Evolutionary conservation across 1,140 invertebrate genomes (phyloP).

Genomic region (Camponotus vicinus): DNA sequence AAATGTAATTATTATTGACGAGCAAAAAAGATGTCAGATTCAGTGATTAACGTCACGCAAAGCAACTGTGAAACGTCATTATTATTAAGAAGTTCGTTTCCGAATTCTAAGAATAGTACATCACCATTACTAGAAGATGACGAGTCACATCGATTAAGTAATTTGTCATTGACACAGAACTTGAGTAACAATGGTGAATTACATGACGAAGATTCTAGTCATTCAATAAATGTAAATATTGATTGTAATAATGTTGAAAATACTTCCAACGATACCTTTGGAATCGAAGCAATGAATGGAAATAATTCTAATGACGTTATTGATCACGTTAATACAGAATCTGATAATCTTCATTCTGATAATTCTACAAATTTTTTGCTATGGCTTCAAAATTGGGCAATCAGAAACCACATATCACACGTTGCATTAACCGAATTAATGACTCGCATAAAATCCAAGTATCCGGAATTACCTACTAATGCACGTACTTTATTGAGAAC

Average conservation of each 20-base stretch:
- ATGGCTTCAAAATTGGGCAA: slow-evolving; percentile 7
- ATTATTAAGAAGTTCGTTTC: slow-evolving; percentile 16
- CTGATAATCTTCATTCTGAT: not conserved
- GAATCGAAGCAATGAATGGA: not conserved
- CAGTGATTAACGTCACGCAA: not conserved
- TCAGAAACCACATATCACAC: not conserved
- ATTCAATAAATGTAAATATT: slow-evolving; percentile 13
- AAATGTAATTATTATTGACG: not conserved
- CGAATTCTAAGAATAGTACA: not conserved
- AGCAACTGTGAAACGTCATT: not conserved
- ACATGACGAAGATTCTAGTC: slow-evolving; percentile 14
- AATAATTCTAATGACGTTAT: slow-evolving; percentile 5
- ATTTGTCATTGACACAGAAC: slow-evolving; percentile 14
- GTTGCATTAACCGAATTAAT: not conserved
- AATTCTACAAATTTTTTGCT: not conserved
- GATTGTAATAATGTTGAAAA: slow-evolving; percentile 1
- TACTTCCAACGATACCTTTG: not conserved
- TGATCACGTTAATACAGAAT: slow-evolving; percentile 9
- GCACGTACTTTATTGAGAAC: slow-evolving; percentile 9
- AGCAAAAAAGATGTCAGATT: slow-evolving; percentile 21
- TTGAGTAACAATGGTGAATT: slow-evolving; percentile 12
- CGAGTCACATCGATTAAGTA: not conserved
- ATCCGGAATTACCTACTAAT: not conserved
- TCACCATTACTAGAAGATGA: not conserved
- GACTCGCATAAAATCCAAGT: not conserved